These are phyloP conservation scores for Synanthedon vespiformis DNA, from an alignment of 2,888 invertebrate species.

Conservation along the genomic window DNA sequence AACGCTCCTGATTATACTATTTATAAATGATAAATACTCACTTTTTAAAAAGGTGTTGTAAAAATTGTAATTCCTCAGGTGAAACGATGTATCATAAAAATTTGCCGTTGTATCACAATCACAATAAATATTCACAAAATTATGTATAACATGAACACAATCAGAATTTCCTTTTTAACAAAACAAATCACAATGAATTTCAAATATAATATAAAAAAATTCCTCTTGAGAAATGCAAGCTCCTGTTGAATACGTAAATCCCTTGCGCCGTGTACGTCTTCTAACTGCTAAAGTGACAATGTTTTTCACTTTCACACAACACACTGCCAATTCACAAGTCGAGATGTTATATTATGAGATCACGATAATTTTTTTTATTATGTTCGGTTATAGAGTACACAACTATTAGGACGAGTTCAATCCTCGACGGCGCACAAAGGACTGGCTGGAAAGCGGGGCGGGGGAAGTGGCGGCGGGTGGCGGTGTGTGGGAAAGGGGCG, in stretches of 20 bases:
- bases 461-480: slow-evolving; percentile 49
- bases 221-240: not conserved
- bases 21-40: not conserved
- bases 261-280: not conserved
- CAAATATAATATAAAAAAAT: not conserved
- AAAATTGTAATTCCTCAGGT: not conserved
- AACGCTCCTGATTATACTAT: no score
- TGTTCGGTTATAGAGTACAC: slow-evolving; percentile 17
- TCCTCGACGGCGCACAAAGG: slow-evolving; percentile 62
- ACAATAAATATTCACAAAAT: not conserved
- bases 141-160: not conserved
- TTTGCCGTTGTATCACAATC: not conserved
- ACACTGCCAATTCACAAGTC: not conserved
- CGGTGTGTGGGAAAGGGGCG: slow-evolving; percentile 10
- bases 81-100: not conserved
- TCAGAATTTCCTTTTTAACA: not conserved
- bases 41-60: slow-evolving; percentile 1
- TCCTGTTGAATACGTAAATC: not conserved
- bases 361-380: slow-evolving; percentile 37
- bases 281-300: not conserved
- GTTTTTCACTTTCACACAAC: not conserved
- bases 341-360: slow-evolving; percentile 25
- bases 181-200: not conserved
- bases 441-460: slow-evolving; percentile 57
- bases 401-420: slow-evolving; percentile 36